Evolutionary conservation across 2,888 invertebrate species (phyloP).

Genomic region (Germaria angustata): DNA sequence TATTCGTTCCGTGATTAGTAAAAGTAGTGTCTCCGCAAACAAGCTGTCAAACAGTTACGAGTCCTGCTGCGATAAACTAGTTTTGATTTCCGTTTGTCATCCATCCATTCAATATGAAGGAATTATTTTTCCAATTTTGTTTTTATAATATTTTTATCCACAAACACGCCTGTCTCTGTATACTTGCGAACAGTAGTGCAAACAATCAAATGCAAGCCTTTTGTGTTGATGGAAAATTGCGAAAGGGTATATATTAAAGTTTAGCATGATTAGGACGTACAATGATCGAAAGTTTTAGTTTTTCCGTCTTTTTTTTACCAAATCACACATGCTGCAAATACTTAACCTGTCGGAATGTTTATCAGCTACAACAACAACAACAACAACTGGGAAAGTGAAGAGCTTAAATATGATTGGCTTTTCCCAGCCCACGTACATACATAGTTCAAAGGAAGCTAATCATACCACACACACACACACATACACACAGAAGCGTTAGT

Average conservation of each 20-base stretch:
- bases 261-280: neutral
- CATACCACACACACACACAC: neutral
- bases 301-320: neutral
- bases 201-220: too few species aligned
- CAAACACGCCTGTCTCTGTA: constrained; percentile 21
- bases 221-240: too few species aligned
- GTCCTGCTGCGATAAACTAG: constrained; percentile 53
- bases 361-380: constrained; percentile 9
- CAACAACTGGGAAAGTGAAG: constrained; percentile 8
- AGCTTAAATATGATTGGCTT: constrained; percentile 1
- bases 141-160: constrained; percentile 19
- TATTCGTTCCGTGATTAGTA: constrained; percentile 32
- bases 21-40: constrained; percentile 43
- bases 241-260: too few species aligned
- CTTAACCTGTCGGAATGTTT: constrained; percentile 40
- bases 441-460: neutral
- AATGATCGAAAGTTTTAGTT: constrained; percentile 10
- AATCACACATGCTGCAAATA: constrained; percentile 31
- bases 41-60: constrained; percentile 44
- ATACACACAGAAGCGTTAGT: neutral
- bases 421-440: too few species aligned
- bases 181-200: neutral
- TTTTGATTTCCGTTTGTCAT: constrained; percentile 52
- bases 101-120: constrained; percentile 28
- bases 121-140: constrained; percentile 20